These are phyloP conservation scores for Ichneumon xanthorius DNA, from an alignment of 2,888 invertebrate species.

Conservation along the genomic window DNA sequence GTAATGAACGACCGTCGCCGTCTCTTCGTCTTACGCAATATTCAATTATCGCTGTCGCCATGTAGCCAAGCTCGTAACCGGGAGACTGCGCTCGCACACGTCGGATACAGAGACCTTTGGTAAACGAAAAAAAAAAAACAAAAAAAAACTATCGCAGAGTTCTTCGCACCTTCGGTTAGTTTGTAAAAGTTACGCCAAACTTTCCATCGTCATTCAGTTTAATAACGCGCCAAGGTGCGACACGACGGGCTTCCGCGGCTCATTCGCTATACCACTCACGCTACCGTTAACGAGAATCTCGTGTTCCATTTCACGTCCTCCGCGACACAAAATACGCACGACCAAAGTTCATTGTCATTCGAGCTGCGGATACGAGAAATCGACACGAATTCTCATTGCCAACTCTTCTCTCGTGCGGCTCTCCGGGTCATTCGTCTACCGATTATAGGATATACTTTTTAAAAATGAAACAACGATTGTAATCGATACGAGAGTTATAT, in stretches of 20 bases:
- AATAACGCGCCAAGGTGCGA: conserved; percentile 29
- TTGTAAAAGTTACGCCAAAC: conserved; percentile 5
- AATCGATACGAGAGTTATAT: conserved; percentile 14
- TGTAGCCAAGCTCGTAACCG: conserved; percentile 32
- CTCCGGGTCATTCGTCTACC: not conserved
- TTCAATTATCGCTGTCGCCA: conserved; percentile 58
- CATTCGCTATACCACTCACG: conserved; percentile 29
- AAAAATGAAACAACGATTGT: conserved; percentile 2
- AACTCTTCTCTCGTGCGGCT: not conserved
- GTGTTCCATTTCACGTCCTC: conserved; percentile 31
- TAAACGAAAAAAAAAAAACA: conserved; percentile 5
- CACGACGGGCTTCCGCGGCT: not conserved
- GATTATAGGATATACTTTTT: not conserved
- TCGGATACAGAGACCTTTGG: not conserved
- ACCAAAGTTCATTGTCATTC: conserved; percentile 41
- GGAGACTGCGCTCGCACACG: not conserved
- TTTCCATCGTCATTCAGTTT: conserved; percentile 35
- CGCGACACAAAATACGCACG: conserved; percentile 7
- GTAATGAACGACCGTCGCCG: conserved; percentile 72
- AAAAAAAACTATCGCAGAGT: not conserved
- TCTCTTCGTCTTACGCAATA: conserved; percentile 67
- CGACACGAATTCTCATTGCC: conserved; percentile 36
- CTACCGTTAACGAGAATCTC: conserved; percentile 45
- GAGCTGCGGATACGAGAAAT: conserved; percentile 42
- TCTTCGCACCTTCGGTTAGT: conserved; percentile 16